Evolutionary conservation across 2,113 vertebrate species (phyloP), one percentile per base, ranked within the genome.

Genomic region (Okapia johnstoni): DNA sequence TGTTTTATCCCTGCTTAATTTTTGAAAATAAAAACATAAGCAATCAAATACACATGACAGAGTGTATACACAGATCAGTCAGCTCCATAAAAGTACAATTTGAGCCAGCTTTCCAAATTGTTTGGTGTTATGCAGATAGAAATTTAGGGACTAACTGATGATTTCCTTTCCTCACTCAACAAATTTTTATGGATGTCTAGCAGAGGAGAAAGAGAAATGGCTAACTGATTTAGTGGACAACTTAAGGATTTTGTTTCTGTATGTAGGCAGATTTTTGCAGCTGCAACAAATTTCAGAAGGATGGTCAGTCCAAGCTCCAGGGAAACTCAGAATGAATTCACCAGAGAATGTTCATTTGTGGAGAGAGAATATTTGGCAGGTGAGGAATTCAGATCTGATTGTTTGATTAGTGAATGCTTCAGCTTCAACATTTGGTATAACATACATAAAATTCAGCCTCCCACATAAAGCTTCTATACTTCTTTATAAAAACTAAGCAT

Each of bases 241-340:
- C 88, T 88, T 70, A 21, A 90, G 43, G 33, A 90, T 85, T 88
- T 81, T 88, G 87, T 95, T 95, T 96, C 48, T 43, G 85, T 40
- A 61, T 46, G 92, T 48, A 90, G 55, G 40, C 80, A 93, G 33
- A 88, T 85, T 95, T 97, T 88, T 91, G 92, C 96, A 97, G 93
- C 43, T 97, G 50, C 96, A 97, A 93, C n/a, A 93, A 90, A 96
- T 97, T 63, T 93, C 81, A 57, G 85, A 95, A 96, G 43, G 12
- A 36, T 95, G 85, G 15, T 85, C 54, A 87, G 83, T 17, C 61
- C 86, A 43, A 80, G 60, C 48, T 97, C 80, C 25, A 79, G 17
- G 91, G 73, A 87, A 88, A 80, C 89, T 95, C 84, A 93, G 86
- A 91, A 61, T 81, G 52, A 92, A 95, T 80, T 63, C 63, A 88